phyloP scores from a whole-genome alignment of 2,797 vertebrate genomes.

The Chaetodon trifasciatus region DNA sequence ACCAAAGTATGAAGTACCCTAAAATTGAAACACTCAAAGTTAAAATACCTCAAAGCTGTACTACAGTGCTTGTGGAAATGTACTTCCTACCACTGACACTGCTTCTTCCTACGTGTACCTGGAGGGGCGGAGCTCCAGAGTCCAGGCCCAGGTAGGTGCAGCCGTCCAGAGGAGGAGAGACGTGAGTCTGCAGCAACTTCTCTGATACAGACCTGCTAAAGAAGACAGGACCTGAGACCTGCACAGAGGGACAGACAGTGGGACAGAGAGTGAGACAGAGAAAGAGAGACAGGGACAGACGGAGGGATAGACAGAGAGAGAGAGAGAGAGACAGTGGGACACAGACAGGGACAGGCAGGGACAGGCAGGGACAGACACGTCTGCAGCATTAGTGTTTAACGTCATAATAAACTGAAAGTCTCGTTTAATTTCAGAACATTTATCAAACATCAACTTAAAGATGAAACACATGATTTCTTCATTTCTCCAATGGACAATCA shows the following conservation, averaged over 20 bases:
- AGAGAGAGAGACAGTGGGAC: background rate
- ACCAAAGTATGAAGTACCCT: too few species aligned
- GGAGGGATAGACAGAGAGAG: background rate
- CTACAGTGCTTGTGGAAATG: too few species aligned
- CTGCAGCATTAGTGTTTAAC: too few species aligned
- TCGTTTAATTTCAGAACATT: too few species aligned
- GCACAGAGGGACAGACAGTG: conserved; percentile 3
- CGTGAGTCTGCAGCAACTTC: conserved; percentile 91
- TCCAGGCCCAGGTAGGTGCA: conserved; percentile 98
- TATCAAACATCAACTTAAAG: too few species aligned
- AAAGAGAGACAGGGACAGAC: background rate
- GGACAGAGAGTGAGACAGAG: background rate
- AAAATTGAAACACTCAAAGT: too few species aligned
- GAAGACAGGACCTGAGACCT: conserved; percentile 96
- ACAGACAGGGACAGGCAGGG: background rate
- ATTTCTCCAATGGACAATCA: too few species aligned
- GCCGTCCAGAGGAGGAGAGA: conserved; percentile 91
- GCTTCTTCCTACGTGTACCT: conserved; percentile 74
- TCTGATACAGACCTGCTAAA: conserved; percentile 91
- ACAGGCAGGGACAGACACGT: background rate
- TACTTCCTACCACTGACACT: too few species aligned
- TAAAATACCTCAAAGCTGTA: too few species aligned
- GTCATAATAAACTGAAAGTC: too few species aligned
- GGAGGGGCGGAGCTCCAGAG: conserved; percentile 92
- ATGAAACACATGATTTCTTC: too few species aligned